Base-by-base conservation (phyloP, 2,888 invertebrate species). In the Coelogynopora nodosa region DNA sequence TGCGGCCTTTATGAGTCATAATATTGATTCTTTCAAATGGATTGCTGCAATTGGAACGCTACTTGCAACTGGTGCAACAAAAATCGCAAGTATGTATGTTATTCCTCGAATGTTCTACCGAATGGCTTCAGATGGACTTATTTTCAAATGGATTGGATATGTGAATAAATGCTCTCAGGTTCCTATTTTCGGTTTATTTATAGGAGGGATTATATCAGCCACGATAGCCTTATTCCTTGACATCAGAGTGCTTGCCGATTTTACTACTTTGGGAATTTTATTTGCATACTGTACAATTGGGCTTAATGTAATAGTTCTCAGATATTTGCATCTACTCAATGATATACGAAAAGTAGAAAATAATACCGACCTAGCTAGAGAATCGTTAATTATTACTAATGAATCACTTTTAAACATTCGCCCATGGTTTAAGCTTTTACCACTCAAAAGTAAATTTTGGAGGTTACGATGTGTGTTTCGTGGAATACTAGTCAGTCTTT, bases 1-100 rank as follows among this genome's bases (percentile, higher is more conserved):
- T 28, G 82, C 5, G 28, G 87, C 49, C 28, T 87, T 87, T 29
- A 18, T 18, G 1, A n/a, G 18, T 0, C 26, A 23, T n/a, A 84
- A 82, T 31, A 26, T 82, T 0, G n/a, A 29, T 29, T 28, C 83
- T 5, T 27, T 87, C 18, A 80, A 67, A 30, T 87, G 86, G 86
- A 31, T 87, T 30, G 18, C 86, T 0, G 87, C 84, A 27, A 74
- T 84, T 0, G 86, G 74, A 10, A 87, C 87, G 28, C 18, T 87
- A 5, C n/a, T 87, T 0, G 87, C 87, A 2, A 87, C 87, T 29
- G 87, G 87, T 0, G 87, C 87, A n/a, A 23, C 74, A 13, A 87
- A 87, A 83, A 26, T 87, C 23, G 84, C 87, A 23, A 74, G 23
- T 0, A 82, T 87, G 84, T 87, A 29, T 80, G 74, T 87, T 26